Percentiles rank a stretch among this genome's conserved stretches.
phyloP scores from a whole-genome alignment of 2,113 vertebrate genomes.

The Corvus cornix region DNA sequence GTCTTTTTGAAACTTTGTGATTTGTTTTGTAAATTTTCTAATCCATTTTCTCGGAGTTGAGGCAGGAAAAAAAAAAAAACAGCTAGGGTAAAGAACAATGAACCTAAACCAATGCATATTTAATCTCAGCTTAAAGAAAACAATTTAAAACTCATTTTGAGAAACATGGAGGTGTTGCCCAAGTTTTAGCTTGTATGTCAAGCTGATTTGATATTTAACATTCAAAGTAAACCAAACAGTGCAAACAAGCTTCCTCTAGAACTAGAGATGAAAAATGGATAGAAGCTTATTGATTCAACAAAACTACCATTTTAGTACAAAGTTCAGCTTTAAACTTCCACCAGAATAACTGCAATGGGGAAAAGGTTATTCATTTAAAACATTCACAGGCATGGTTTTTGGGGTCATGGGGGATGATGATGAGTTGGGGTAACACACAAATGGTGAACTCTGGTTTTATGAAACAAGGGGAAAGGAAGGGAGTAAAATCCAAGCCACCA shows the following conservation, averaged over 20 bases:
- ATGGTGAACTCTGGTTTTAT: not conserved
- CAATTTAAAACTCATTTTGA: slow-evolving; percentile 15
- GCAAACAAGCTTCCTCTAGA: slow-evolving; percentile 15
- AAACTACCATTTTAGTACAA: slow-evolving; percentile 35
- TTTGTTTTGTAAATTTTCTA: not conserved
- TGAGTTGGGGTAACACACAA: fast-evolving
- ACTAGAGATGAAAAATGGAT: slow-evolving; percentile 33
- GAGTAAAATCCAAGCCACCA: not conserved
- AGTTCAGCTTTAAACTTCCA: slow-evolving; percentile 41
- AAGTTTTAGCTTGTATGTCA: not conserved
- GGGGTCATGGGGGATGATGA: too few species aligned
- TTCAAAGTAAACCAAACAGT: slow-evolving; percentile 44
- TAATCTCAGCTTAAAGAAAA: not conserved
- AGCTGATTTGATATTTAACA: slow-evolving; percentile 60
- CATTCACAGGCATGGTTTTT: not conserved
- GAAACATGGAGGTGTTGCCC: not conserved
- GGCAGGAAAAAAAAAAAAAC: not conserved
- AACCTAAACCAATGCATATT: not conserved
- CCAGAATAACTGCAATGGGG: not conserved
- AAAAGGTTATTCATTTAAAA: not conserved
- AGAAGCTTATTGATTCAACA: slow-evolving; percentile 41
- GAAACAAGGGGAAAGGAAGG: not conserved
- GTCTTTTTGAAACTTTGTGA: not conserved
- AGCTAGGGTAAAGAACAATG: not conserved
- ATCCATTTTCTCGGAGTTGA: not conserved